Conservation (phyloP, 1,140 invertebrate species). For the Pomacea maculata region DNA sequence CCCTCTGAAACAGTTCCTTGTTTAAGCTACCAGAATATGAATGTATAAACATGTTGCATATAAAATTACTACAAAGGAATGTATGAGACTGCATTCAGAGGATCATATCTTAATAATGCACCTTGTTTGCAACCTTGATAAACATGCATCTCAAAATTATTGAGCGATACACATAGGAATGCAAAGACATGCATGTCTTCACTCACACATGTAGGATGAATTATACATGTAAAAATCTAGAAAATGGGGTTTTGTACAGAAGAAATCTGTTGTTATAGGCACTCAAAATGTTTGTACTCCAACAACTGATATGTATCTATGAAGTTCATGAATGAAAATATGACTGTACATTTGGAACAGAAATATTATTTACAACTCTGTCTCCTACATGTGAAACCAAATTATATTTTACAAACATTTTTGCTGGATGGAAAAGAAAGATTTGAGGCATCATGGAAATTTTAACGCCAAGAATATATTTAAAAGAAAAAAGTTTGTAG, state of each 20-base stretch:
- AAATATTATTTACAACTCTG: not conserved
- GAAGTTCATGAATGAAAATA: not conserved
- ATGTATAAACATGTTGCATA: not conserved
- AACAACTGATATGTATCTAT: not conserved
- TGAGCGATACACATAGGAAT: not conserved
- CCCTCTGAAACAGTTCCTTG: not conserved
- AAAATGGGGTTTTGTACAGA: not conserved
- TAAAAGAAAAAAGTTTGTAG: too few species aligned
- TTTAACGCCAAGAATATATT: too few species aligned
- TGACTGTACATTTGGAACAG: not conserved
- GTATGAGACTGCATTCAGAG: not conserved
- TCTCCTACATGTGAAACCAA: not conserved
- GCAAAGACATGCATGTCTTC: not conserved
- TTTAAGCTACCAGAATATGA: not conserved
- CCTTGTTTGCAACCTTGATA: not conserved
- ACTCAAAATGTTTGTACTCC: not conserved
- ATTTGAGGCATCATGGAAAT: not conserved
- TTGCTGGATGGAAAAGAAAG: not conserved
- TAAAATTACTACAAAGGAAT: not conserved
- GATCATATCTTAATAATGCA: not conserved
- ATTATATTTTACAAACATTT: not conserved
- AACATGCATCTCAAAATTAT: conserved; percentile 1
- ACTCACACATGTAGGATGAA: not conserved
- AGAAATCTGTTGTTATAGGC: not conserved
- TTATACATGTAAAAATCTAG: too few species aligned